Conservation (phyloP, 2,113 vertebrate species). For the Talpa occidentalis region DNA sequence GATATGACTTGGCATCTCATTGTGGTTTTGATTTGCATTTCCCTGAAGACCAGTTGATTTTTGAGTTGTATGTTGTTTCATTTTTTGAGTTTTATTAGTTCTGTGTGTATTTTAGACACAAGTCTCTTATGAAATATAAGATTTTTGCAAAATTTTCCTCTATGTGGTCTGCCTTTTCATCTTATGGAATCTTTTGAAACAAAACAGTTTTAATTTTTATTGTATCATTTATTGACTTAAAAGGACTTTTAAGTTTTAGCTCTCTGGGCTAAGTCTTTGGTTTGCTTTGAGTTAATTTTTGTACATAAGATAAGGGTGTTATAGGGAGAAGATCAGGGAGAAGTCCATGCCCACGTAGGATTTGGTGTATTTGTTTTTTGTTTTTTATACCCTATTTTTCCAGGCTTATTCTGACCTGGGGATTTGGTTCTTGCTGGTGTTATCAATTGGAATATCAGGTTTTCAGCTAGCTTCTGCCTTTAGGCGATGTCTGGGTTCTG, state of each 20-base stretch:
- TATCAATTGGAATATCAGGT: too few relatives aligned
- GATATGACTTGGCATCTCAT: neutral
- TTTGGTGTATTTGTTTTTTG: too few relatives aligned
- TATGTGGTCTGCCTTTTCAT: neutral
- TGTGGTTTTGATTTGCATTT: constrained; percentile 2
- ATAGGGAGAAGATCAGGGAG: too few relatives aligned
- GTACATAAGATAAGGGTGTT: neutral
- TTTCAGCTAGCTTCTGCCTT: too few relatives aligned
- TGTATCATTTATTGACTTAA: neutral
- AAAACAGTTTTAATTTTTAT: neutral
- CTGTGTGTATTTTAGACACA: neutral
- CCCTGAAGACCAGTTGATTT: neutral
- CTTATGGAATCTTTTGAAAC: constrained; percentile 25
- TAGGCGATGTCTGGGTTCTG: too few relatives aligned
- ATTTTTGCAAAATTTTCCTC: neutral
- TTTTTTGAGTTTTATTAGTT: neutral
- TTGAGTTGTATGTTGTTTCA: neutral
- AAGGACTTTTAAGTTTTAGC: neutral
- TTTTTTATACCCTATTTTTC: too few relatives aligned
- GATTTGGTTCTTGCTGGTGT: too few relatives aligned
- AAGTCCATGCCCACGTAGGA: too few relatives aligned
- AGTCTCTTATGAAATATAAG: neutral
- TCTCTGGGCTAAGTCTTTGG: neutral
- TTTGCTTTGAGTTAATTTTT: neutral
- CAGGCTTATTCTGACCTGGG: too few relatives aligned